Evolutionary conservation across 2,888 invertebrate genomes (phyloP), one percentile per base, ranked within the genome.

Genomic region (Plagiodera versicolora): DNA sequence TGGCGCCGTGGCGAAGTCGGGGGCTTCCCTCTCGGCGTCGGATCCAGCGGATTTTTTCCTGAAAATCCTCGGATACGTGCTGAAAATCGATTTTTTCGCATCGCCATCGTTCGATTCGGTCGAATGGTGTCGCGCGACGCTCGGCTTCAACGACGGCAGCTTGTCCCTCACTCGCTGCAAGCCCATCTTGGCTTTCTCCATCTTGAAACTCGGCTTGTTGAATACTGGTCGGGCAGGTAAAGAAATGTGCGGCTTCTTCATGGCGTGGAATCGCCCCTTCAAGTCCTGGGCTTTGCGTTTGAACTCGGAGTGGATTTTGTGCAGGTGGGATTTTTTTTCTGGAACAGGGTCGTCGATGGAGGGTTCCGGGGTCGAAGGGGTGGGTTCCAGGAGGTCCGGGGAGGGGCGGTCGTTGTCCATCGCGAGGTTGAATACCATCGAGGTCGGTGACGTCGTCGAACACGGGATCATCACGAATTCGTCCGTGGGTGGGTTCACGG

Each of bases 51-150:
- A 47, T 56, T 74, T 74, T 64, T 70, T 74, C 56, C 72, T 74
- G 71, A 89, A 87, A 67, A 92, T 84, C 69, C 92, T 85, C 0
- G 93, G 93, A 75, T 90, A 92, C 0, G 93, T 92, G 69, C 87
- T 86, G 39, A 90, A 89, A 66, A 85, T 82, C 69, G 84, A 85
- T 71, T 84, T 86, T 70, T 84, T 85, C 49, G 82, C 82, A 46
- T 84, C 82, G 49, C 83, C 83, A 19, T 79, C 80, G 30, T 81
- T 81, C 6, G 83, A 82, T 69, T 84, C 83, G 46, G 84, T 85
- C 56, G 82, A 81, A 58, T 77, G 75, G 65, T 80, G 80, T 71
- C 79, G 79, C 56, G 76, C 76, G 56, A 77, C 66, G 16, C 77
- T 67, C 55, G 76, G 75, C 61, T 83, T 82, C 69, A 39, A n/a